phyloP scores from a whole-genome alignment of 2,797 vertebrate genomes.

The Phrynocephalus forsythii region DNA sequence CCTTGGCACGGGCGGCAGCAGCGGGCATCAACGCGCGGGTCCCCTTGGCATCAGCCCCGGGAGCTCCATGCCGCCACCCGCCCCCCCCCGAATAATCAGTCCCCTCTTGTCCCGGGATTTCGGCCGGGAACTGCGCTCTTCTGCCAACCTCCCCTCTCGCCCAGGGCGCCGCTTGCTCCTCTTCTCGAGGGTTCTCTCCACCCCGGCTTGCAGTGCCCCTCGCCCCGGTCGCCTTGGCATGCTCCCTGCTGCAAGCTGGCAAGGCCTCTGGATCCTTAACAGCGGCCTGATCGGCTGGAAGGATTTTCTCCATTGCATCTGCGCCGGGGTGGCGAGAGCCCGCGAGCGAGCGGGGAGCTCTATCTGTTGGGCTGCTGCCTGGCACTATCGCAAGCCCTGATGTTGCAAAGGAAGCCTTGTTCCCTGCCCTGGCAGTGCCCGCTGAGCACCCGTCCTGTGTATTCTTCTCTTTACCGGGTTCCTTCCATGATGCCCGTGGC shows the following conservation, averaged over 20 bases:
- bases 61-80: too few relatives aligned
- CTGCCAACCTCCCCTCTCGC: not conserved
- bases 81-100: too few relatives aligned
- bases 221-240: not conserved
- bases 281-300: not conserved
- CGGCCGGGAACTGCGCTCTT: too few relatives aligned
- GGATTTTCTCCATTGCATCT: not conserved
- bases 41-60: not conserved
- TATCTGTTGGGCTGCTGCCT: not conserved
- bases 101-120: too few relatives aligned
- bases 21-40: not conserved
- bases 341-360: too few relatives aligned
- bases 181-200: too few relatives aligned
- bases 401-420: not conserved
- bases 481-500: too few relatives aligned
- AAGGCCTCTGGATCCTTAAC: not conserved
- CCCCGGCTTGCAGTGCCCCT: not conserved
- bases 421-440: not conserved
- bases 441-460: not conserved
- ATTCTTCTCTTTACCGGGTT: not conserved
- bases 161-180: too few relatives aligned
- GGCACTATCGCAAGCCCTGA: not conserved
- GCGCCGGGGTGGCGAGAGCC: not conserved
- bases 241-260: not conserved
- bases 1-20: not conserved